Evolutionary conservation across 2,888 invertebrate genomes (phyloP).

Genomic region (Odontocolon sp.): DNA sequence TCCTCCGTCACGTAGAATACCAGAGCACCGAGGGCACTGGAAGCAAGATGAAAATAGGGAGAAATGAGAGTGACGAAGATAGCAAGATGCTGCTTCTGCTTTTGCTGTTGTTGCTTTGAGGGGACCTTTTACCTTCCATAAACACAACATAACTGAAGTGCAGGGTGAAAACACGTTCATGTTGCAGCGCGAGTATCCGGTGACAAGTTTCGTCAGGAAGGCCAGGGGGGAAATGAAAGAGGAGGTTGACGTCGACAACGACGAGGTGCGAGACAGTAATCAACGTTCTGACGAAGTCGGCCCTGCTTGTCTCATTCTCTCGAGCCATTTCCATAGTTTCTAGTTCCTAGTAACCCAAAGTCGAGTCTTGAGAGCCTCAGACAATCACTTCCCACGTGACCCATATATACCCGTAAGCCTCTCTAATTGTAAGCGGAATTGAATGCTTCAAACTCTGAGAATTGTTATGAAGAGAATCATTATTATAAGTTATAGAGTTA

Average conservation of each 20-base stretch:
- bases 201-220: conserved; percentile 39
- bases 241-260: conserved; percentile 18
- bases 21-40: conserved; percentile 2
- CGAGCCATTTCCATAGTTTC: not conserved
- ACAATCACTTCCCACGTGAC: conserved; percentile 39
- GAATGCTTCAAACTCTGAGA: not conserved
- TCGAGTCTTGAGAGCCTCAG: not conserved
- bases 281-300: conserved; percentile 53
- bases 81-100: conserved; percentile 10
- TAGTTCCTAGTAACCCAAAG: conserved; percentile 13
- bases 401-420: conserved; percentile 12
- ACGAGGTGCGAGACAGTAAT: conserved; percentile 51
- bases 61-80: not conserved
- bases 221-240: not conserved
- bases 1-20: conserved; percentile 37
- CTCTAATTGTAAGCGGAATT: conserved; percentile 18
- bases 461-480: not conserved
- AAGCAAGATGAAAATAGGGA: conserved; percentile 5
- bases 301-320: conserved; percentile 17
- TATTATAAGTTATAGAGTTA: not conserved
- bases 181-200: conserved; percentile 1
- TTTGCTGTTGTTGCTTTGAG: too few relatives aligned
- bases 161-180: not conserved
- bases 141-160: conserved; percentile 24
- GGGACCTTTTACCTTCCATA: conserved; percentile 34